A percentile compares a stretch with the other conserved stretches of the same genome.
Conservation (phyloP, 2,888 invertebrate species). For the Drosophila ustulata region DNA sequence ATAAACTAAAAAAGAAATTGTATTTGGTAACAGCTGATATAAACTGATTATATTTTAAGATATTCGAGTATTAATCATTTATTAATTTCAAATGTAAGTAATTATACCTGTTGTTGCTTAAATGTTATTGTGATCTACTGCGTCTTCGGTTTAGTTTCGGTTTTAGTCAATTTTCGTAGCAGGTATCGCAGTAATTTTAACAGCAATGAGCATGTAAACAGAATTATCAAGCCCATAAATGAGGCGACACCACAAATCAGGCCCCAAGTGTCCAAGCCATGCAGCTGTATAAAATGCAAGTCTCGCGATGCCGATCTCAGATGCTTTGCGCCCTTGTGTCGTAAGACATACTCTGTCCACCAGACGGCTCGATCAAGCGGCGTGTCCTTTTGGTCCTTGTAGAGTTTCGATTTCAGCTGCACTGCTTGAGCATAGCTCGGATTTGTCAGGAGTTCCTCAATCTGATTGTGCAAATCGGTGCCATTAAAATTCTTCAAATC, state of each 20-base stretch:
- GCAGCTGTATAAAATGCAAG: conserved; percentile 71
- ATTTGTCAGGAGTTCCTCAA: conserved; percentile 67
- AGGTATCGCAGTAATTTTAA: conserved; percentile 19
- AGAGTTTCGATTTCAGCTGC: conserved; percentile 67
- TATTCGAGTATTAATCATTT: background rate
- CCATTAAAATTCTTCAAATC: conserved; percentile 80
- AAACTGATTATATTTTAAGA: too few relatives aligned
- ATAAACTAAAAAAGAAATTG: too few relatives aligned
- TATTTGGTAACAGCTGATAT: too few relatives aligned
- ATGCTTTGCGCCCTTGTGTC: conserved; percentile 83
- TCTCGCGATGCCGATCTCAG: conserved; percentile 81
- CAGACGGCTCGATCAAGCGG: conserved; percentile 81
- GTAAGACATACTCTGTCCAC: conserved; percentile 83
- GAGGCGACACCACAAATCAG: conserved; percentile 36
- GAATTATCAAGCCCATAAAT: conserved; percentile 3
- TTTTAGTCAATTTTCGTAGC: conserved; percentile 6
- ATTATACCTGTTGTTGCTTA: background rate
- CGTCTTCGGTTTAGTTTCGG: conserved; percentile 35
- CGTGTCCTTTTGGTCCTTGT: conserved; percentile 79
- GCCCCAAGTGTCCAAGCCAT: conserved; percentile 75
- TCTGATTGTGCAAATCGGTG: conserved; percentile 63
- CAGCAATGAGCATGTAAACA: conserved; percentile 15
- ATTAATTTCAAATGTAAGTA: too few relatives aligned
- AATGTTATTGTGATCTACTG: conserved; percentile 31
- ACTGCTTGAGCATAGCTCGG: conserved; percentile 58